Conservation (phyloP, 2,888 invertebrate species). For the Teinopalpus imperialis region DNA sequence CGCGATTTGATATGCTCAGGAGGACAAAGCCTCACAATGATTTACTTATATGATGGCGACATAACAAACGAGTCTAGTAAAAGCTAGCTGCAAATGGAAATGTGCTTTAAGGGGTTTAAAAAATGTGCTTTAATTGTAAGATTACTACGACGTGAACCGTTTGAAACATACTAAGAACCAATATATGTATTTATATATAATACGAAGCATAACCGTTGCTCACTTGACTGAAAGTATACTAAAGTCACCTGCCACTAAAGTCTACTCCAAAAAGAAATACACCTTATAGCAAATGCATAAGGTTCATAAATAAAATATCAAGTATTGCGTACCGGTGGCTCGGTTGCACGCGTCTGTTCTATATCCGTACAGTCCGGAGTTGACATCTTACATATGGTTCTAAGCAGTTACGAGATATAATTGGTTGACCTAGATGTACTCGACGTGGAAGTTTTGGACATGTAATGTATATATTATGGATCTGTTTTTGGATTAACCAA, state of each 20-base stretch:
- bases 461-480: no score
- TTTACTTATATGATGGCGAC: no score
- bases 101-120: no score
- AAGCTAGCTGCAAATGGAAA: no score
- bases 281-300: not conserved
- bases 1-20: no score
- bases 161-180: no score
- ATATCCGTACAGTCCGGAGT: constrained; percentile 28
- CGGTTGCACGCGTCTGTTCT: constrained; percentile 27
- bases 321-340: not conserved
- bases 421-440: constrained; percentile 19
- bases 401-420: constrained; percentile 25
- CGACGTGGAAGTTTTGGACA: not conserved
- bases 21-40: no score
- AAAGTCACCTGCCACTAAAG: not conserved
- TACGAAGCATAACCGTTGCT: constrained; percentile 8
- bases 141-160: no score
- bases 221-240: not conserved
- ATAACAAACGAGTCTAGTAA: no score
- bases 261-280: not conserved
- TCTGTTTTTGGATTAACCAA: no score
- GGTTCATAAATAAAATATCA: not conserved
- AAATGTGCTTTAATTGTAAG: no score
- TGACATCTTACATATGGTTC: constrained; percentile 34
- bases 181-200: constrained; percentile 3